These are phyloP conservation scores for Coendou prehensilis DNA, from an alignment of 2,797 vertebrate species.

Conservation along the genomic window DNA sequence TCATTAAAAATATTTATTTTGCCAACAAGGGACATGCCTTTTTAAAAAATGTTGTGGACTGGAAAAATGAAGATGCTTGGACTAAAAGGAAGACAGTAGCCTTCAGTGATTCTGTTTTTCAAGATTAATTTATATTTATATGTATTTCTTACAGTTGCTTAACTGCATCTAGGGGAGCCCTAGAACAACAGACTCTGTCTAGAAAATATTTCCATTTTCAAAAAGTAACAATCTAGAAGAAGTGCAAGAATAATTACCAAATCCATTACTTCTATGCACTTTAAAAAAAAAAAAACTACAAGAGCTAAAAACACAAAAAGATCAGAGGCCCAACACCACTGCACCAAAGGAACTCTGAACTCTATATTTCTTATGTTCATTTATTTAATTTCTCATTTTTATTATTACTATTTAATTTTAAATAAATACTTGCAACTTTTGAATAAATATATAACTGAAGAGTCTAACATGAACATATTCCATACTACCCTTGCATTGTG, in stretches of 20 bases:
- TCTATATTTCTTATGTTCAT: neutral
- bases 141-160: neutral
- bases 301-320: neutral
- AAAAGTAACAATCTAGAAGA: neutral
- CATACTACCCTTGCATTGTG: neutral
- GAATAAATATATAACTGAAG: neutral
- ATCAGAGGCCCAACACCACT: neutral
- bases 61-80: neutral
- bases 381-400: neutral
- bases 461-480: neutral
- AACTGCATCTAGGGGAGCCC: neutral
- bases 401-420: slow-evolving; percentile 26
- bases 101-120: neutral
- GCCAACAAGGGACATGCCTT: neutral
- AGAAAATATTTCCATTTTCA: neutral
- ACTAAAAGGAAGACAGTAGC: neutral
- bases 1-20: slow-evolving; percentile 35
- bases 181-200: neutral
- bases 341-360: neutral
- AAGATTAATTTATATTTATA: neutral
- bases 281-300: neutral
- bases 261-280: neutral
- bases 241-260: neutral
- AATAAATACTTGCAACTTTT: neutral
- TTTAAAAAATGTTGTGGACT: neutral